These are phyloP conservation scores for Channa argus DNA, from an alignment of 2,113 vertebrate species.

Conservation along the genomic window DNA sequence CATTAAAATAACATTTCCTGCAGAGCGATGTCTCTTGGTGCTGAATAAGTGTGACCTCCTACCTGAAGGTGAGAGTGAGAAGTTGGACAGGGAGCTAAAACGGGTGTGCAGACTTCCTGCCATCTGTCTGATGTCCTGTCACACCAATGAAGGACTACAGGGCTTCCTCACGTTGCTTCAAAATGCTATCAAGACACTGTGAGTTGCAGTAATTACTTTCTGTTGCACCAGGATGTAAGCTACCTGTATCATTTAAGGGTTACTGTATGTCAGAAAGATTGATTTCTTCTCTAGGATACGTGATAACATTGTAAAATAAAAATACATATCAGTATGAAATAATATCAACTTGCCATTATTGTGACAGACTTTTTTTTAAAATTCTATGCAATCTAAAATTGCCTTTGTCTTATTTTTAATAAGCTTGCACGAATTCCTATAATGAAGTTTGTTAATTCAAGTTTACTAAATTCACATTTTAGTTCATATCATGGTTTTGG, in stretches of 20 bases:
- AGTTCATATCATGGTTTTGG: no score
- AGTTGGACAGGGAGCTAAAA: slow-evolving; percentile 53
- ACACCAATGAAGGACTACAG: slow-evolving; percentile 64
- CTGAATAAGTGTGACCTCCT: slow-evolving; percentile 76
- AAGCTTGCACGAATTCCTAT: no score
- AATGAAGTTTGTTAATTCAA: no score
- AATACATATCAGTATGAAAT: not conserved
- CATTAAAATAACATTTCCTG: not conserved
- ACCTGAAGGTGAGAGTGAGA: slow-evolving; percentile 42
- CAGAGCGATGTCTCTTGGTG: slow-evolving; percentile 65
- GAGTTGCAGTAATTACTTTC: slow-evolving; percentile 23
- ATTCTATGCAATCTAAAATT: no score
- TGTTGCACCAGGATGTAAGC: not conserved
- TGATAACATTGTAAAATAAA: not conserved
- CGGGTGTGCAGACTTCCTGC: slow-evolving; percentile 55
- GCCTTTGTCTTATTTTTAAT: no score
- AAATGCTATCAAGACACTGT: slow-evolving; percentile 64
- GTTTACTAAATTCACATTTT: no score
- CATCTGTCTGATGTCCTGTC: slow-evolving; percentile 70
- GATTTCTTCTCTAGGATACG: not conserved
- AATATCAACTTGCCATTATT: not conserved
- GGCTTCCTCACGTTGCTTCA: slow-evolving; percentile 68
- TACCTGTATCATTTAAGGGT: not conserved
- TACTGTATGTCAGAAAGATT: not conserved
- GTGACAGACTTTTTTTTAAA: not conserved